Conservation (phyloP, 1,140 invertebrate species). For the Tetramorium simillimum region DNA sequence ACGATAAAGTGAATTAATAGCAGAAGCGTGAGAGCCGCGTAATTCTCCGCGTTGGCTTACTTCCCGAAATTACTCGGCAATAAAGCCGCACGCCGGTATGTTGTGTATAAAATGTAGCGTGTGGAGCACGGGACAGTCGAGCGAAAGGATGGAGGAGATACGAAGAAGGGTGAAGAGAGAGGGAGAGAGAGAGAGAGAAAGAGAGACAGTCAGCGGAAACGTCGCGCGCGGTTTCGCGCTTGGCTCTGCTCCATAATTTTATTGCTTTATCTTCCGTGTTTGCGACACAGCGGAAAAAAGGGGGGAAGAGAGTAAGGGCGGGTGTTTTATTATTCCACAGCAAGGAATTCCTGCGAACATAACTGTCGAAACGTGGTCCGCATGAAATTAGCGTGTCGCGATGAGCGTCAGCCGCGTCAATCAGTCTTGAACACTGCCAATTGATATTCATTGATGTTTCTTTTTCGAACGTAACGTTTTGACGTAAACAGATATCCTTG, state of each 20-base stretch:
- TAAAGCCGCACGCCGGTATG: slow-evolving; percentile 47
- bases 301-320: background rate
- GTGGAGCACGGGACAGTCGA: slow-evolving; percentile 10
- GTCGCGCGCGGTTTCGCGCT: slow-evolving; percentile 65
- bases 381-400: slow-evolving; percentile 21
- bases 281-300: slow-evolving; percentile 66
- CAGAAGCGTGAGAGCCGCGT: slow-evolving; percentile 24
- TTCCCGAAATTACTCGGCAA: slow-evolving; percentile 69
- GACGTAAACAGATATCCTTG: background rate
- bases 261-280: slow-evolving; percentile 78
- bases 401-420: background rate
- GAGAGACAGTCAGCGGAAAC: slow-evolving; percentile 38
- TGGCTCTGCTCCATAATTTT: slow-evolving; percentile 78
- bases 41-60: slow-evolving; percentile 67
- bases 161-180: slow-evolving; percentile 28
- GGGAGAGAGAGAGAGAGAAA: background rate
- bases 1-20: slow-evolving; percentile 48
- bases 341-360: slow-evolving; percentile 27
- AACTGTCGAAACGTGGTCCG: slow-evolving; percentile 9
- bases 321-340: slow-evolving; percentile 61
- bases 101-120: slow-evolving; percentile 40
- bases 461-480: too few relatives aligned
- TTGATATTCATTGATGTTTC: background rate
- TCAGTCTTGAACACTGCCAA: background rate
- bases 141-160: slow-evolving; percentile 25